Conservation (phyloP, 53 echinoderm and acorn worm genomes). For the Zoroaster sp. region DNA sequence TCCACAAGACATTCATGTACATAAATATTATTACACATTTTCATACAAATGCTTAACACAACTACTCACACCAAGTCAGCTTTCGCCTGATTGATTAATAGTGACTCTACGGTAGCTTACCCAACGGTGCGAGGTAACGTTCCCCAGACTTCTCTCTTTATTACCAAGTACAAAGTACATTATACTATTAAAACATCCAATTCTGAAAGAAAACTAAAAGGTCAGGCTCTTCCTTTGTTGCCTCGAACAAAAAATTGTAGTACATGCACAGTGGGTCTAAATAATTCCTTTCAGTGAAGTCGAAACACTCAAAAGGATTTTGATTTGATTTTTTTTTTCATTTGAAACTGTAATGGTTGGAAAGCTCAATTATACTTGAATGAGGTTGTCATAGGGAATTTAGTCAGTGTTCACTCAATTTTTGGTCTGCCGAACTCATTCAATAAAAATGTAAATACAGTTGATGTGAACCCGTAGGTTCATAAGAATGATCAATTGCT, state of each 20-base stretch:
- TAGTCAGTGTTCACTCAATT: constrained; percentile 4
- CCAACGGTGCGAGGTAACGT: background rate
- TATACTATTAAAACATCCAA: background rate
- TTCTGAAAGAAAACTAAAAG: background rate
- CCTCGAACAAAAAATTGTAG: background rate
- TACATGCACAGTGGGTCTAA: too few species aligned
- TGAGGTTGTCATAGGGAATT: constrained; percentile 11
- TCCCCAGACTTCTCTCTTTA: background rate
- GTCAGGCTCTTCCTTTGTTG: background rate
- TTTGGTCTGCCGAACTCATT: background rate
- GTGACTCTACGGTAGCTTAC: background rate
- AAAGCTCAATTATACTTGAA: background rate
- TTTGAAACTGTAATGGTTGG: background rate
- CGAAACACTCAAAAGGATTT: background rate
- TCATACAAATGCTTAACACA: background rate
- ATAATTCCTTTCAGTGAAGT: too few species aligned
- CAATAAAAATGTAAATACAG: constrained; percentile 16
- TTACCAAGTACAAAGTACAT: background rate
- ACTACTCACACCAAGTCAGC: background rate
- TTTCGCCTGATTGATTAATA: background rate
- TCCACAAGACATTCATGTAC: background rate
- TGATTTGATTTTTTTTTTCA: background rate
- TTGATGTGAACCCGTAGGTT: background rate
- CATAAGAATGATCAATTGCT: background rate
- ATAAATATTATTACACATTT: background rate